Percentiles rank a stretch among this genome's conserved stretches.
phyloP scores from a whole-genome alignment of 2,797 vertebrate genomes.

The Hydrocynus forskahlii region DNA sequence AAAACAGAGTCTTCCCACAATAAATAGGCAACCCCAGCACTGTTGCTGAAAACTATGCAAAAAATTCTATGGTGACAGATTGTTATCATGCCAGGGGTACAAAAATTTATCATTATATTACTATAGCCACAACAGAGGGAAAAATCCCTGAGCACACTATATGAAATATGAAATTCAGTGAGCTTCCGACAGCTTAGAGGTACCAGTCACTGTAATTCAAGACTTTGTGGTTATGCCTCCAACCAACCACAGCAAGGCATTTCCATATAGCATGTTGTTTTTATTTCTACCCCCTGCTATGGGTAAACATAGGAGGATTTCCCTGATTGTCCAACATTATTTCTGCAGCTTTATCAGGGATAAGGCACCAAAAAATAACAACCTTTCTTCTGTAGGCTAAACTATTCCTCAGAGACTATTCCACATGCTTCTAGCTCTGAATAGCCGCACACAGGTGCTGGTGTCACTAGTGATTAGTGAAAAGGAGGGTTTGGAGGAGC shows the following conservation, averaged over 20 bases:
- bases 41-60: conserved; percentile 21
- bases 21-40: conserved; percentile 11
- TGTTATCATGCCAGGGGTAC: conserved; percentile 34
- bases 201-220: conserved; percentile 50
- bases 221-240: conserved; percentile 38
- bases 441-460: conserved; percentile 62
- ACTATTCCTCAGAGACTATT: conserved; percentile 28
- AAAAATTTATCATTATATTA: conserved; percentile 34
- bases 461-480: conserved; percentile 59
- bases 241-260: conserved; percentile 31
- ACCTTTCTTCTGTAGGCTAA: conserved; percentile 17
- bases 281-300: conserved; percentile 29
- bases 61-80: conserved; percentile 39
- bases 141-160: conserved; percentile 24
- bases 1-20: conserved; percentile 39
- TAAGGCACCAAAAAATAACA: conserved; percentile 25
- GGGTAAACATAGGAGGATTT: conserved; percentile 36
- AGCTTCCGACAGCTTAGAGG: conserved; percentile 32
- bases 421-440: conserved; percentile 41
- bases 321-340: conserved; percentile 39
- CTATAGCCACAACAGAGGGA: conserved; percentile 34
- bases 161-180: conserved; percentile 32
- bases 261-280: conserved; percentile 17
- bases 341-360: conserved; percentile 35
- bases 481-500: conserved; percentile 51